Evolutionary conservation across 1,140 invertebrate species (phyloP), one percentile per base, ranked within the genome.

Genomic region (Neotoxoptera formosana): DNA sequence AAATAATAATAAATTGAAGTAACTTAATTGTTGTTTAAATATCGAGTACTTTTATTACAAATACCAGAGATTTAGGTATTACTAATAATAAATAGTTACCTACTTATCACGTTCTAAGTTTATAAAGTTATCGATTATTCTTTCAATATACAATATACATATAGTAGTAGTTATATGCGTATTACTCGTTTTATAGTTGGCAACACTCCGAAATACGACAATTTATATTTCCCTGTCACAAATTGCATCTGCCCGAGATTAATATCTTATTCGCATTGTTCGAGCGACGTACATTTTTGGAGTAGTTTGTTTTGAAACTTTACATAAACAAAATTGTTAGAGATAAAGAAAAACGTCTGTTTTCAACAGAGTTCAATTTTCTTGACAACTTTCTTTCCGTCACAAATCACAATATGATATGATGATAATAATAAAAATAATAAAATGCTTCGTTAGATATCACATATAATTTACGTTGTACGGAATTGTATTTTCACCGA

Each of bases 341-440:
- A 48, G n/a, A 51, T 51, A 51, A n/a, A 88, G 14, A 34, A 51
- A 51, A n/a, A 88, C 47, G 47, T 48, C 47, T 88, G 86, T 88
- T 48, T 88, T 20, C 7, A n/a, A 51, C n/a, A 51, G 47, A 88
- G 7, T 88, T 88, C n/a, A 88, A 51, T 88, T 88, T 88, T 88
- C 47, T 88, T 20, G 20, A 51, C 25, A 34, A 48, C n/a, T 21
- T 51, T 51, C 17, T 88, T 51, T 51, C 86, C 23, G 47, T 51
- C n/a, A 34, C n/a, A 4, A 30, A n/a, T n/a, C n/a, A n/a, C 7
- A 25, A n/a, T 76, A 76, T 20, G n/a, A 67, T 14, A 4, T n/a
- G n/a, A 56, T 56, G 8, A 11, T 60, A 30, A 25, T 14, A 67
- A 67, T 67, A 67, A 67, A n/a, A 67, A 67, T n/a, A 67, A 67